A percentile compares a stretch with the other conserved stretches of the same genome.
phyloP scores from a whole-genome alignment of 2,113 vertebrate genomes.

The Chaetodon trifascialis region DNA sequence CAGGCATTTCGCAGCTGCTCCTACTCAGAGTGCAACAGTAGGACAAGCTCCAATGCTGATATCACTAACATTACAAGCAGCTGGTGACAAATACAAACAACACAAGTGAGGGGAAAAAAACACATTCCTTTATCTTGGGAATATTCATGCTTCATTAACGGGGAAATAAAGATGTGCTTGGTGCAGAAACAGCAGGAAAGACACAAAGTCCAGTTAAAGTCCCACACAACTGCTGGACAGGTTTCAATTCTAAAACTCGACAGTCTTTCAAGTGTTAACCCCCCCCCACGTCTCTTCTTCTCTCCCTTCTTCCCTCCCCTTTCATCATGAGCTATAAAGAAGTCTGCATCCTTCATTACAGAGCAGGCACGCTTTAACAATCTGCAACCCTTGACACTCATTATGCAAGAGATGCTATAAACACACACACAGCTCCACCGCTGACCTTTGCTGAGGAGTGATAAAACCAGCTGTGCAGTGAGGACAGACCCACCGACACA shows the following conservation, averaged over 20 bases:
- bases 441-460: conserved; percentile 58
- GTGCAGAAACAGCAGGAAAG: background rate
- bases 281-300: background rate
- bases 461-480: conserved; percentile 34
- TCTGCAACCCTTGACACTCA: conserved; percentile 19
- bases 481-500: background rate
- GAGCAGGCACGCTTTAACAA: conserved; percentile 21
- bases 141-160: conserved; percentile 5
- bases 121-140: background rate
- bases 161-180: background rate
- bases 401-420: conserved; percentile 55
- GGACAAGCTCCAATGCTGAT: background rate
- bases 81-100: conserved; percentile 13
- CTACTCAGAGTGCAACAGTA: background rate
- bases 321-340: conserved; percentile 28
- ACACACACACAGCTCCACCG: conserved; percentile 17
- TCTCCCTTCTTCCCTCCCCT: background rate
- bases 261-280: background rate
- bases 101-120: background rate
- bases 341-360: conserved; percentile 5
- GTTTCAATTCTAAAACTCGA: background rate
- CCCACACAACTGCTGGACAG: background rate
- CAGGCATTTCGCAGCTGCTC: conserved; percentile 15
- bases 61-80: background rate
- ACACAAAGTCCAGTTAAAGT: background rate